phyloP scores from a whole-genome alignment of 2,888 invertebrate genomes.

The Xestoiulus laeticollis region DNA sequence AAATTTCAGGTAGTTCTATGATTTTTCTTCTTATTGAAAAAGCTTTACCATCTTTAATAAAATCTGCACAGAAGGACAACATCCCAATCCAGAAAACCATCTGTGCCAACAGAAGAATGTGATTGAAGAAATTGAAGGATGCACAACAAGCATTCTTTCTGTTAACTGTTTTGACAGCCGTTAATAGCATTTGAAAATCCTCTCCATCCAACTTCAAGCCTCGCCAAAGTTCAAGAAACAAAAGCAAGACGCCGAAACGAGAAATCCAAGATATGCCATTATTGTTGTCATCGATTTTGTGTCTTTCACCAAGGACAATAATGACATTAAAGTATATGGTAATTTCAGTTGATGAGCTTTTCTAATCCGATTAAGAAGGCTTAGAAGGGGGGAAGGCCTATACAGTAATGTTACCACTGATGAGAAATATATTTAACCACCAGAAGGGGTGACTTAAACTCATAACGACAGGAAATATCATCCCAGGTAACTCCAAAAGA shows the following conservation, averaged over 20 bases:
- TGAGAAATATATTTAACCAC: constrained; percentile 44
- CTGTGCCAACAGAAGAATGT: neutral
- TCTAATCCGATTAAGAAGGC: constrained; percentile 48
- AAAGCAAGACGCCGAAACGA: constrained; percentile 15
- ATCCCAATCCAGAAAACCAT: neutral
- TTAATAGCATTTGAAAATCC: constrained; percentile 32
- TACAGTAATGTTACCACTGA: constrained; percentile 31
- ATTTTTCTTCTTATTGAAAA: neutral
- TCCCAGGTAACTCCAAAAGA: constrained; percentile 6
- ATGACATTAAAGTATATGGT: constrained; percentile 46
- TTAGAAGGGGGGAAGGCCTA: constrained; percentile 6
- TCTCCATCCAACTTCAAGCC: constrained; percentile 13
- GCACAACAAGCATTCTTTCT: constrained; percentile 28
- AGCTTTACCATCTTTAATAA: neutral
- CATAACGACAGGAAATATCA: constrained; percentile 44
- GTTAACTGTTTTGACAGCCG: constrained; percentile 24
- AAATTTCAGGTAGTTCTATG: too few species aligned
- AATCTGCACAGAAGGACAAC: neutral
- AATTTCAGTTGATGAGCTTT: constrained; percentile 49
- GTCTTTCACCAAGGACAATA: constrained; percentile 48
- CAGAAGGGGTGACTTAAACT: constrained; percentile 27
- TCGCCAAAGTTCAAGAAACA: neutral
- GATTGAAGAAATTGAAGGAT: neutral
- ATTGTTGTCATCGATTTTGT: constrained; percentile 44
- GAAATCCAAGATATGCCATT: constrained; percentile 21